Evolutionary conservation across 1,140 invertebrate species (phyloP), one percentile per base, ranked within the genome.

Genomic region (Gryon sp.): DNA sequence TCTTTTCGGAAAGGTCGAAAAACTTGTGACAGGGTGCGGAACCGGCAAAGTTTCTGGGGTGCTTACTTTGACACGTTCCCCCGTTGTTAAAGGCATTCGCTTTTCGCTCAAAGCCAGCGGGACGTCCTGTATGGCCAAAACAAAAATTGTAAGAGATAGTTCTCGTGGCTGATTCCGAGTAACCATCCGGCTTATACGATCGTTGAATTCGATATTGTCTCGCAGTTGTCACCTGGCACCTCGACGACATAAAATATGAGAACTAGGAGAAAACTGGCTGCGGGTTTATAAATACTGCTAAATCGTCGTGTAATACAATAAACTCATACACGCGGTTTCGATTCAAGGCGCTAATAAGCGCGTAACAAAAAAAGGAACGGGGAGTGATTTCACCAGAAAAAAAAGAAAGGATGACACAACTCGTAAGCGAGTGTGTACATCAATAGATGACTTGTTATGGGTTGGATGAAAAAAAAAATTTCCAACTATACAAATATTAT

Each of bases 61-160:
- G 79, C 80, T 82, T 84, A 84, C 83, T 86, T 85, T 84, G 85
- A 85, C 82, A 85, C 83, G 82, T 85, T 84, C 80, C 66, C n/a
- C 78, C 50, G 81, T 78, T 80, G 84, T 80, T 77, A 62, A 55
- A 79, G 75, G 79, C 78, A 78, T 80, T 81, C 48, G 75, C 74
- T 79, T 76, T 80, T 81, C 60, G 73, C 62, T 80, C 74, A 83
- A 80, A 80, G 82, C 28, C 84, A 77, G 82, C 84, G 79, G 83
- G 84, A 76, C 53, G 82, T 76, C 84, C 65, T 80, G 79, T 84
- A 83, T 75, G 68, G 14, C n/a, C 73, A 60, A 76, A 78, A 76
- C 69, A 79, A 79, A 79, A 78, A 69, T 76, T 55, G 69, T 80
- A 69, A 76, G 66, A 75, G 75, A 72, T 63, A 76, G 68, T 59